A percentile compares a stretch with the other conserved stretches of the same genome.
Evolutionary conservation across 2,888 invertebrate genomes (phyloP).

Genomic region (Luperina nickerlii): DNA sequence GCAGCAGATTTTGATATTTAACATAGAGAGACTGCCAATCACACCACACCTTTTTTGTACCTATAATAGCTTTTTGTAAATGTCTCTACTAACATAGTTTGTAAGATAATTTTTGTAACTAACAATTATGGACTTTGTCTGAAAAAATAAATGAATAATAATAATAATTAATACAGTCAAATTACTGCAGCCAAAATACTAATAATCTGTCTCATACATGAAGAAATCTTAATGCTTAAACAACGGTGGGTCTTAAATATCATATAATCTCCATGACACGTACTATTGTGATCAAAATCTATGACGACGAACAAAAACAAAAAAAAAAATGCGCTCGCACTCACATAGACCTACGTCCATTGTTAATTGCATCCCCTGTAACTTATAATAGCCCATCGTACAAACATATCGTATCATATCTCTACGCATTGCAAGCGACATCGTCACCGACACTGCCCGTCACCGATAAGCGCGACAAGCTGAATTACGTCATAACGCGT

Average conservation of each 20-base stretch:
- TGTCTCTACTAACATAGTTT: too few relatives aligned
- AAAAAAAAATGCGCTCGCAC: background rate
- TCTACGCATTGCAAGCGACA: conserved; percentile 54
- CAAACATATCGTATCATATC: conserved; percentile 38
- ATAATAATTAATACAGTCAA: too few relatives aligned
- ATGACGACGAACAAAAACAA: background rate
- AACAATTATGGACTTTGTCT: too few relatives aligned
- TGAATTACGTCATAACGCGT: conserved; percentile 64
- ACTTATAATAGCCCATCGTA: conserved; percentile 39
- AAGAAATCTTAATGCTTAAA: background rate
- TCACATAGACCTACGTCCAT: conserved; percentile 15
- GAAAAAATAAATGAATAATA: too few relatives aligned
- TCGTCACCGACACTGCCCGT: conserved; percentile 68
- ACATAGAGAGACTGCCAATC: background rate
- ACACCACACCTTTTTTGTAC: too few relatives aligned
- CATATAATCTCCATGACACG: background rate
- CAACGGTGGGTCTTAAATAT: background rate
- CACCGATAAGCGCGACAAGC: conserved; percentile 66
- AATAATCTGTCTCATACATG: background rate
- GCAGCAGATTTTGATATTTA: background rate
- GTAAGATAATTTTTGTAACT: too few relatives aligned
- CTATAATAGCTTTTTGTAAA: too few relatives aligned
- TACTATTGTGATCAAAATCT: background rate
- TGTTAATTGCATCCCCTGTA: conserved; percentile 41
- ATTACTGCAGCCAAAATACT: too few relatives aligned